Evolutionary conservation across 2,797 vertebrate genomes (phyloP).

Genomic region (Amphiprion clarkii): DNA sequence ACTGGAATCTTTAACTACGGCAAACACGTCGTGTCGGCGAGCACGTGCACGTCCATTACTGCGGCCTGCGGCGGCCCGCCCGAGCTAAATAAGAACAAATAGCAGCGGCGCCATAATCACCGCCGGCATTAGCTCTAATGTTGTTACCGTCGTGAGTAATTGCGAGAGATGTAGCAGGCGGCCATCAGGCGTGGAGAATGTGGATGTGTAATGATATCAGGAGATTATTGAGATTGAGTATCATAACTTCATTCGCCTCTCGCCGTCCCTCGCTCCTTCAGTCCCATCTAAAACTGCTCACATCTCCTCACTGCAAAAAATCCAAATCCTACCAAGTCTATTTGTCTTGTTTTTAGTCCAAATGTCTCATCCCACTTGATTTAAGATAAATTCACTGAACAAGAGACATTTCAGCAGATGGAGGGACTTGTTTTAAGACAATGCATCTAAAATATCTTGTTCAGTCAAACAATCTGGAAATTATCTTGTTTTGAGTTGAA

Average conservation of each 20-base stretch:
- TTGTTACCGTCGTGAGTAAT: slow-evolving; percentile 58
- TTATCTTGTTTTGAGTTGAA: no score
- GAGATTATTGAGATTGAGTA: slow-evolving; percentile 65
- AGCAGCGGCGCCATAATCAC: slow-evolving; percentile 53
- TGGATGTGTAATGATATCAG: slow-evolving; percentile 58
- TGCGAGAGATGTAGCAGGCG: slow-evolving; percentile 43
- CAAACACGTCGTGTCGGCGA: slow-evolving; percentile 20
- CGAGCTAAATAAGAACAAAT: slow-evolving; percentile 61
- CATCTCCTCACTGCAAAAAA: slow-evolving; percentile 25
- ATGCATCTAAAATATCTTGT: no score
- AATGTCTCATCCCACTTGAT: no score
- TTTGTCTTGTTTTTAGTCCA: no score
- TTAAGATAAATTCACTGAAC: no score
- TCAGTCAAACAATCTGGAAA: no score
- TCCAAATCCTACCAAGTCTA: no score
- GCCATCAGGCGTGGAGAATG: slow-evolving; percentile 52
- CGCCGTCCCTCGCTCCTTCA: slow-evolving; percentile 25
- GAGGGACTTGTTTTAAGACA: no score
- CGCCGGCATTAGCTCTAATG: slow-evolving; percentile 58
- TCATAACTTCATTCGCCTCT: slow-evolving; percentile 49
- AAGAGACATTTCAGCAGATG: no score
- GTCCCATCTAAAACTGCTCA: slow-evolving; percentile 56
- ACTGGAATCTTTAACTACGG: slow-evolving; percentile 33
- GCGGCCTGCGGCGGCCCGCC: slow-evolving; percentile 25
- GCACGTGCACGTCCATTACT: slow-evolving; percentile 29